Conservation (phyloP, 64 coral and sea anemone species). For the Acropora yongei region DNA sequence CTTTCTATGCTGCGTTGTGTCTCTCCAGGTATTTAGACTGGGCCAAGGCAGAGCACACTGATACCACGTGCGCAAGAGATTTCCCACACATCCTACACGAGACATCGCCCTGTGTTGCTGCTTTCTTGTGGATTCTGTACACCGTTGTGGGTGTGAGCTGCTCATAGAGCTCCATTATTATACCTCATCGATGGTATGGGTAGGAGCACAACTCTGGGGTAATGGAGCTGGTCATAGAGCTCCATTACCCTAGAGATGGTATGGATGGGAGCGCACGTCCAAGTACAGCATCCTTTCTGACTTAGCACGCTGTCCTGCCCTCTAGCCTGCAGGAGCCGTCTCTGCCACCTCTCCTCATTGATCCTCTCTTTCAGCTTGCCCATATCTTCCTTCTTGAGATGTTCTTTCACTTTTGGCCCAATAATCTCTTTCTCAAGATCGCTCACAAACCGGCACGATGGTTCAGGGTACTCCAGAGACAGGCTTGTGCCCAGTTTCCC, state of each 20-base stretch:
- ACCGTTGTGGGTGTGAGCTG: neutral
- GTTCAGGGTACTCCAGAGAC: too few relatives aligned
- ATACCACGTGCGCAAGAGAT: neutral
- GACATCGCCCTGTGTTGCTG: neutral
- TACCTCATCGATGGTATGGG: too few relatives aligned
- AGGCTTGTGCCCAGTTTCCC: too few relatives aligned
- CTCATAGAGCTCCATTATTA: neutral
- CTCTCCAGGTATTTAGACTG: constrained; percentile 19
- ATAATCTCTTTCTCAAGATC: too few relatives aligned
- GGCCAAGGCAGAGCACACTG: constrained; percentile 4
- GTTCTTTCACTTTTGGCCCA: too few relatives aligned
- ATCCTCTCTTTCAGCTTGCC: constrained; percentile 43
- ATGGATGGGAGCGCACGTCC: constrained; percentile 1
- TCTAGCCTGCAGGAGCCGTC: neutral
- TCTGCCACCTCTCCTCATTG: constrained; percentile 30
- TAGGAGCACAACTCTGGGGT: constrained; percentile 17
- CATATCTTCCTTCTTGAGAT: too few relatives aligned
- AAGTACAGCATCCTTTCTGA: constrained; percentile 24
- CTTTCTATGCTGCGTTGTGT: constrained; percentile 2
- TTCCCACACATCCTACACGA: constrained; percentile 19
- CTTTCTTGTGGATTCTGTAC: neutral
- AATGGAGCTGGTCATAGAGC: neutral
- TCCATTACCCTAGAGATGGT: too few relatives aligned
- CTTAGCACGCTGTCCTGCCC: neutral
- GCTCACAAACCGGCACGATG: too few relatives aligned